A percentile compares a stretch with the other conserved stretches of the same genome.
Conservation (phyloP, 2,113 vertebrate genomes). For the Tachuris rubrigastra region DNA sequence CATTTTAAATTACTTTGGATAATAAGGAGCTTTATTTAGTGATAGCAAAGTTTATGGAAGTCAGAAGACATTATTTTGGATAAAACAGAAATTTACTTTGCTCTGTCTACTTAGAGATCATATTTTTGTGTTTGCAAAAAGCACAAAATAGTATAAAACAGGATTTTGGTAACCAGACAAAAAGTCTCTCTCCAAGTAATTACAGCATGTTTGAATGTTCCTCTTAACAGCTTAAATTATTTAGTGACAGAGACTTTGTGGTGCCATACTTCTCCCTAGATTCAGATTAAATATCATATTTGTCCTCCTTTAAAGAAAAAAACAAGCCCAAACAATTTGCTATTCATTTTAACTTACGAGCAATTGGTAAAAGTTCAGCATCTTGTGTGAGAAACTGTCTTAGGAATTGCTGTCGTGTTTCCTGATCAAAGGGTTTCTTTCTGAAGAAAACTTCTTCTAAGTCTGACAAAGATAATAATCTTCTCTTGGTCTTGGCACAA, state of each 20-base stretch:
- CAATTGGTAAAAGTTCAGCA: slow-evolving; percentile 18
- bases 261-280: background rate
- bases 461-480: slow-evolving; percentile 17
- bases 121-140: background rate
- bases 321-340: background rate
- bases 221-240: slow-evolving; percentile 34
- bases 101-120: background rate
- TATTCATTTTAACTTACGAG: background rate
- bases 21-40: background rate
- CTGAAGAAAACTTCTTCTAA: slow-evolving; percentile 16
- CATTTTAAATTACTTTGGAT: background rate
- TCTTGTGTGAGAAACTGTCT: background rate
- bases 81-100: background rate
- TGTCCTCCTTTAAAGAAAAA: background rate
- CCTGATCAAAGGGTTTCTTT: slow-evolving; percentile 25
- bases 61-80: background rate
- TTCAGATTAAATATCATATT: slow-evolving; percentile 5
- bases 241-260: slow-evolving; percentile 32
- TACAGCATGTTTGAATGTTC: background rate
- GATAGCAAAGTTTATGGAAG: background rate
- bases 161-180: background rate
- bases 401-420: background rate
- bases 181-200: background rate
- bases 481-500: slow-evolving; percentile 19
- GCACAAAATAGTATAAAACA: background rate